Evolutionary conservation across 2,888 invertebrate species (phyloP).

Genomic region (Luffia ferchaultella): DNA sequence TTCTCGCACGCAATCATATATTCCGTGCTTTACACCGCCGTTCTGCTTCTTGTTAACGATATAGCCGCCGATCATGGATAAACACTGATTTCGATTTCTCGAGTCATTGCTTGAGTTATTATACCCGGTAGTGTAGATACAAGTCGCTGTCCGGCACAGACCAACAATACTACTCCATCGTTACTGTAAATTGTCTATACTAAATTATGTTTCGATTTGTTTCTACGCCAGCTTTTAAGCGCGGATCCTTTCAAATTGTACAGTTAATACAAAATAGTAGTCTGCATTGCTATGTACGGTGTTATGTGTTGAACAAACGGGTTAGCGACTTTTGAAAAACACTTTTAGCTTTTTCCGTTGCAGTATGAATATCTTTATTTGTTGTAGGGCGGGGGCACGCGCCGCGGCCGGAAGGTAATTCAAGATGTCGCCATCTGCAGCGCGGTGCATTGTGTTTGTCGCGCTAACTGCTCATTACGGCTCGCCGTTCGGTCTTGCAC

Average conservation of each 20-base stretch:
- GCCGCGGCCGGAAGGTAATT: conserved; percentile 13
- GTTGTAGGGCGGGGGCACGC: conserved; percentile 1
- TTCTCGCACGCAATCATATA: conserved; percentile 7
- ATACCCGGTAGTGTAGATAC: background rate
- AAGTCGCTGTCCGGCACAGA: background rate
- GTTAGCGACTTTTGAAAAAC: background rate
- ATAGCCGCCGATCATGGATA: conserved; percentile 5
- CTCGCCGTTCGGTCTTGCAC: background rate
- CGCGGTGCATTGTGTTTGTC: background rate
- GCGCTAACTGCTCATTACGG: background rate
- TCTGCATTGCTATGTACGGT: no score
- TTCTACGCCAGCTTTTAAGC: no score
- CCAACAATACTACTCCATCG: background rate
- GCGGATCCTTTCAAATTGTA: no score
- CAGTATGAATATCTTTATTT: conserved; percentile 1
- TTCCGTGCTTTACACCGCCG: conserved; percentile 4
- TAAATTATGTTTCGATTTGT: no score
- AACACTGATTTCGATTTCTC: conserved; percentile 5
- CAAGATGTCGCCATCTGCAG: conserved; percentile 4
- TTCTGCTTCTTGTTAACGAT: conserved; percentile 6
- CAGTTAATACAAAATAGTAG: no score
- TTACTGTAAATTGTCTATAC: background rate
- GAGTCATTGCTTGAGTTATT: conserved; percentile 1
- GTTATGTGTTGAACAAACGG: background rate
- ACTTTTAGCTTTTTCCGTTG: background rate